Conservation (phyloP, 2,797 vertebrate species). For the Eptatretus atami region DNA sequence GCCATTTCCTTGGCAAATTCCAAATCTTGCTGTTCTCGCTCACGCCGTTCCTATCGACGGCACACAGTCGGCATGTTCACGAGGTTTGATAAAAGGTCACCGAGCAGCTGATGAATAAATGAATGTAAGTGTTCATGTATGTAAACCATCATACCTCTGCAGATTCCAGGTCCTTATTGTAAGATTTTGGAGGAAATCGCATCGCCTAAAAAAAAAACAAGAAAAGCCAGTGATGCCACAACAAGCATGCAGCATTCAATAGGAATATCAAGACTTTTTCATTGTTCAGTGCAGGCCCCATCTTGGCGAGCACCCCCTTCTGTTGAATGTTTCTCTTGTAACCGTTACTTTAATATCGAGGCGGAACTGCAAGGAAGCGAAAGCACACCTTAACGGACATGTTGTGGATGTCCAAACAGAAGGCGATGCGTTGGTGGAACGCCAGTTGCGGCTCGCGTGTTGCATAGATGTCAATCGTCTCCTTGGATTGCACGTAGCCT, state of each 20-base stretch:
- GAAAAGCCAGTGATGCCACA: not conserved
- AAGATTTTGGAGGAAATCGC: constrained; percentile 87
- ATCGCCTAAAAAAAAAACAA: constrained; percentile 29
- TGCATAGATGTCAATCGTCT: constrained; percentile 80
- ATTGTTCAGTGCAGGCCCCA: too few species aligned
- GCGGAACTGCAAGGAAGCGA: not conserved
- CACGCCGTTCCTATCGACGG: constrained; percentile 40
- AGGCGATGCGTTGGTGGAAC: constrained; percentile 87
- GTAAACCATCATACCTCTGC: constrained; percentile 37
- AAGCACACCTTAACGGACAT: constrained; percentile 70
- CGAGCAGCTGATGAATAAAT: too few species aligned
- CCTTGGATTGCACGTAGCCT: constrained; percentile 80
- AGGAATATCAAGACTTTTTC: too few species aligned
- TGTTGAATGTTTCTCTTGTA: too few species aligned
- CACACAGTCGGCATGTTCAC: not conserved
- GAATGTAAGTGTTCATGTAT: too few species aligned
- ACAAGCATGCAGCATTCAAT: too few species aligned
- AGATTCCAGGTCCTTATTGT: constrained; percentile 94
- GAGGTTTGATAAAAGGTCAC: too few species aligned
- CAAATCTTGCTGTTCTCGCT: constrained; percentile 80
- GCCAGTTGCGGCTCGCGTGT: constrained; percentile 81
- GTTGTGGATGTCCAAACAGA: constrained; percentile 95
- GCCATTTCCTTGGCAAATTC: constrained; percentile 97
- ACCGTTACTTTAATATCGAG: too few species aligned
- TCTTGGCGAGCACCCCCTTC: too few species aligned